phyloP scores from a whole-genome alignment of 2,113 vertebrate genomes.

The Piaya cayana region DNA sequence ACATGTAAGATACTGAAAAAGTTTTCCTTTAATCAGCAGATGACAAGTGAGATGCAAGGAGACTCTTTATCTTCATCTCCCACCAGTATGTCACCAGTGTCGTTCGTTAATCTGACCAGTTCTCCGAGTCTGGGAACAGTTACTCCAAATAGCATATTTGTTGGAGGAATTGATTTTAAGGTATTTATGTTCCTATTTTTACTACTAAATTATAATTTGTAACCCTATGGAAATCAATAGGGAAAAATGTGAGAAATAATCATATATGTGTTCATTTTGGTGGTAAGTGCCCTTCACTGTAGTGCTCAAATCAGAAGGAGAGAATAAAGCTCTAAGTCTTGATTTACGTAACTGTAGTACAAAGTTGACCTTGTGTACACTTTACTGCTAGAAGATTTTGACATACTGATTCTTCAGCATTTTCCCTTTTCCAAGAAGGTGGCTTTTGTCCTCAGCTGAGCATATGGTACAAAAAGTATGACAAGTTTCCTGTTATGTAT shows the following conservation, averaged over 20 bases:
- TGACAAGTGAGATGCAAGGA: conserved; percentile 73
- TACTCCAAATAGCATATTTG: conserved; percentile 89
- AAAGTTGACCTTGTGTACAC: neutral
- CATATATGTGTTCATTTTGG: neutral
- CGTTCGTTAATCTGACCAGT: conserved; percentile 66
- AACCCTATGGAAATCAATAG: neutral
- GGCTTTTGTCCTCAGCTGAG: neutral
- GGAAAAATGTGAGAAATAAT: neutral
- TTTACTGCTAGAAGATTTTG: neutral
- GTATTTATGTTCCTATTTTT: conserved; percentile 63
- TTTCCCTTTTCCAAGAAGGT: neutral
- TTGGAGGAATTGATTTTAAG: conserved; percentile 87
- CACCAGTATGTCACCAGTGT: conserved; percentile 65
- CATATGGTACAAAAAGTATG: neutral
- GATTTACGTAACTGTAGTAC: neutral
- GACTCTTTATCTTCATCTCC: conserved; percentile 74
- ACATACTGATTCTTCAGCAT: neutral
- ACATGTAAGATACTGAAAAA: neutral
- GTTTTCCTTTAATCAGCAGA: conserved; percentile 69
- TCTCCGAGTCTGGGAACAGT: conserved; percentile 75
- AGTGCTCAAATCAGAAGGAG: neutral
- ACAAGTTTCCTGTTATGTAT: neutral
- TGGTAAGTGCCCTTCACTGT: neutral
- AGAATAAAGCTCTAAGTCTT: neutral
- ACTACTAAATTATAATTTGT: neutral